Percentiles rank a stretch among this genome's conserved stretches.
Conservation (phyloP, 2,113 vertebrate species). For the Peucedramus taeniatus region DNA sequence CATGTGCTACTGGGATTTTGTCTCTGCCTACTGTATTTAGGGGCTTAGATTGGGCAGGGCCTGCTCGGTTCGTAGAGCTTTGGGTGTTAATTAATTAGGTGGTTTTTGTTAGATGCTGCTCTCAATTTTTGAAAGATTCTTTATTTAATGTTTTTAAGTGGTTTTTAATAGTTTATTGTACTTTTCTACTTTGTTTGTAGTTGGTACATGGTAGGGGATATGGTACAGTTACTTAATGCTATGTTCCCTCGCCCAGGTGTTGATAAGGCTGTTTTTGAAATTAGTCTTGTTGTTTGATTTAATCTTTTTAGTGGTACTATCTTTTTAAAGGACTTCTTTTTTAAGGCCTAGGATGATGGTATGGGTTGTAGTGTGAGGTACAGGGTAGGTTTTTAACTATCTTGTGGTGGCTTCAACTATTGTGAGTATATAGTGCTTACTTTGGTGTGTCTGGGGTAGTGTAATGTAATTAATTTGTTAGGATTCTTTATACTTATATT, state of each 20-base stretch:
- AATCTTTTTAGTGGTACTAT: neutral
- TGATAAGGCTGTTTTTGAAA: neutral
- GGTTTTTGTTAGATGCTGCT: neutral
- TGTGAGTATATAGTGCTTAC: neutral
- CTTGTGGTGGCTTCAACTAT: neutral
- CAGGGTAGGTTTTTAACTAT: neutral
- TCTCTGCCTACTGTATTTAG: neutral
- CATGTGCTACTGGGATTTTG: neutral
- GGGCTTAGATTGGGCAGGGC: neutral
- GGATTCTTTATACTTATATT: neutral
- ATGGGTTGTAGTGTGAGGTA: neutral
- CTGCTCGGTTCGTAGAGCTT: neutral
- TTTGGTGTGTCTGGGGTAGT: neutral
- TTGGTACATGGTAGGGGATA: neutral
- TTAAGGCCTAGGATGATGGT: neutral
- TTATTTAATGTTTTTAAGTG: neutral
- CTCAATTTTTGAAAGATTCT: neutral
- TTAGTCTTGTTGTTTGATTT: neutral
- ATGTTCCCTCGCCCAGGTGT: neutral
- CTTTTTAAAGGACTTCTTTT: neutral
- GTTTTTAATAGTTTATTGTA: neutral
- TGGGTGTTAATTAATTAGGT: neutral
- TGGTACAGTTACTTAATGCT: neutral
- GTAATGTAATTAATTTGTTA: neutral
- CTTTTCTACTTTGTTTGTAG: neutral